A percentile compares a stretch with the other conserved stretches of the same genome.
Evolutionary conservation across 37 sponge, comb jelly and placozoan genomes (phyloP).

Genomic region (Ianthella basta): DNA sequence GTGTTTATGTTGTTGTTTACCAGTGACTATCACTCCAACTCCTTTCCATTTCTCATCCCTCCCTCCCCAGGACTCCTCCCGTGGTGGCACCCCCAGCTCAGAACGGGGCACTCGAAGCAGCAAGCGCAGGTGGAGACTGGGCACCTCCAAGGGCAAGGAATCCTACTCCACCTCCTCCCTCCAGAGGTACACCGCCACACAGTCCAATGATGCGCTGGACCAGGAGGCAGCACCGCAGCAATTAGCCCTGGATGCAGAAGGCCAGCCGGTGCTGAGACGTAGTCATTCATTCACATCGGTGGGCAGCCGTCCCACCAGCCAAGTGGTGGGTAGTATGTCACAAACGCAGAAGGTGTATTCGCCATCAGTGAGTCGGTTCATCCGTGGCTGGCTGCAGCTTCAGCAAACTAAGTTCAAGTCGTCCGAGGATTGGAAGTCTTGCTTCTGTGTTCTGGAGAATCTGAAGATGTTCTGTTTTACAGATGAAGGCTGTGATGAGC

Average conservation of each 20-base stretch:
- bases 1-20: no score
- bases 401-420: not conserved
- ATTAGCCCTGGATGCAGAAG: no score
- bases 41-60: not conserved
- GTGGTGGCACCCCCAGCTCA: no score
- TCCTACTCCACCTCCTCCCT: not conserved
- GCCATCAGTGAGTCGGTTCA: not conserved
- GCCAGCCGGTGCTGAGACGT: not conserved
- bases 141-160: no score
- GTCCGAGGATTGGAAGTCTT: constrained; percentile 34
- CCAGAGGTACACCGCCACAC: not conserved
- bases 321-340: not conserved
- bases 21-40: no score
- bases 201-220: not conserved
- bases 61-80: no score
- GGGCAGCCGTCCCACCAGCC: not conserved
- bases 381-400: constrained; percentile 11
- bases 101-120: no score
- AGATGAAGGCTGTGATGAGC: constrained; percentile 42
- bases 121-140: no score
- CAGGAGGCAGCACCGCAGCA: no score
- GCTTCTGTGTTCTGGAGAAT: constrained; percentile 70
- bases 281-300: not conserved
- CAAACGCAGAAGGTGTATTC: constrained; percentile 4
- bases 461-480: constrained; percentile 45